Evolutionary conservation across 2,797 vertebrate species (phyloP).

Genomic region (Pantherophis alleghaniensis): DNA sequence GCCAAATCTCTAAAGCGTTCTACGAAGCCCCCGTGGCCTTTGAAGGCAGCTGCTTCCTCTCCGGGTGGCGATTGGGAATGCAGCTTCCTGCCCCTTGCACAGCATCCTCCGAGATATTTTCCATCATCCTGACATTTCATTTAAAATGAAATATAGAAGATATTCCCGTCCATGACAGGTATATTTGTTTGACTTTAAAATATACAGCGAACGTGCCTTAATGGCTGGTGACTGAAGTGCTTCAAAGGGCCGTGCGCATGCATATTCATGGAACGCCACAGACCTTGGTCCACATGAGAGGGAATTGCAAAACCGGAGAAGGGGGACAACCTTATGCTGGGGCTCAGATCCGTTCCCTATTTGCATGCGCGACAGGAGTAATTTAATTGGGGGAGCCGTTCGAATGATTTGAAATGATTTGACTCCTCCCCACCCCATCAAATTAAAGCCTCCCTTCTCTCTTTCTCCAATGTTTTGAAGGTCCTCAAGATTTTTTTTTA

Average conservation of each 20-base stretch:
- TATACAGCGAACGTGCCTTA: slow-evolving; percentile 74
- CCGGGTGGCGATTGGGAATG: slow-evolving; percentile 42
- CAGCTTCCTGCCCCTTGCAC: slow-evolving; percentile 69
- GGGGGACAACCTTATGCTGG: slow-evolving; percentile 64
- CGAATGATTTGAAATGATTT: slow-evolving; percentile 29
- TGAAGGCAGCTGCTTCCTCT: slow-evolving; percentile 48
- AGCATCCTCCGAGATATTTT: slow-evolving; percentile 75
- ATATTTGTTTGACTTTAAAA: slow-evolving; percentile 82
- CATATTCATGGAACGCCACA: slow-evolving; percentile 71
- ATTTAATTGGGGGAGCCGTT: slow-evolving; percentile 55
- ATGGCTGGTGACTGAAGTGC: slow-evolving; percentile 70
- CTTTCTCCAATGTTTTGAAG: slow-evolving; percentile 38
- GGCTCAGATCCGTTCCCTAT: slow-evolving; percentile 48
- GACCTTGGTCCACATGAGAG: slow-evolving; percentile 58
- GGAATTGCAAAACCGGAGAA: slow-evolving; percentile 54
- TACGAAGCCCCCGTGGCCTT: slow-evolving; percentile 29
- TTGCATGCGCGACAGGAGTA: slow-evolving; percentile 62
- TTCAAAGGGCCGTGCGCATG: slow-evolving; percentile 57
- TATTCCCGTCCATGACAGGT: slow-evolving; percentile 78
- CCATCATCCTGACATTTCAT: slow-evolving; percentile 82
- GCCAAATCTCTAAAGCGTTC: background rate
- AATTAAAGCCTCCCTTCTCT: slow-evolving; percentile 27
- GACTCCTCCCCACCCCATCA: background rate
- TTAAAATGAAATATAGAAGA: slow-evolving; percentile 80
- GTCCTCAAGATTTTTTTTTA: background rate